These are phyloP conservation scores for Morpho achilles DNA, from an alignment of 2,888 invertebrate genomes.

Conservation along the genomic window DNA sequence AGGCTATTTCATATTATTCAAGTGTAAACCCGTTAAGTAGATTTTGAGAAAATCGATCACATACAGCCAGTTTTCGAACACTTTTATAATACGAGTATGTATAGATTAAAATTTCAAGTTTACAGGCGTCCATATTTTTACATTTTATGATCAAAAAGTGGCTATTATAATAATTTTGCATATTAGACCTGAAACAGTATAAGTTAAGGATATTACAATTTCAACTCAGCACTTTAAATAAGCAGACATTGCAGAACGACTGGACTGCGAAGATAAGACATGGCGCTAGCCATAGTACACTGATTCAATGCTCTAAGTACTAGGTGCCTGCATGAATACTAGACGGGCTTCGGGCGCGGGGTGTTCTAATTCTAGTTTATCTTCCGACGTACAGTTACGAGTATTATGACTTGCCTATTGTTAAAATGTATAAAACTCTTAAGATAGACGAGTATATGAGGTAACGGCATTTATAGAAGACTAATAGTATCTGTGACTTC, in stretches of 20 bases:
- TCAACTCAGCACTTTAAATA: slow-evolving; percentile 6
- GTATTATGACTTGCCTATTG: slow-evolving; percentile 2
- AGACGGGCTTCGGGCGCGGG: slow-evolving; percentile 4
- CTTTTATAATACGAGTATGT: too few species aligned
- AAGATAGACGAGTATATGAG: too few species aligned
- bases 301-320: slow-evolving; percentile 4
- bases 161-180: too few species aligned
- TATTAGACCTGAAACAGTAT: not conserved
- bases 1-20: too few species aligned
- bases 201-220: slow-evolving; percentile 6
- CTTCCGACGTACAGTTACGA: slow-evolving; percentile 9
- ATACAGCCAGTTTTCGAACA: too few species aligned
- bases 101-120: too few species aligned
- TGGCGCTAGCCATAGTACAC: not conserved
- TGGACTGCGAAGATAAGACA: slow-evolving; percentile 8
- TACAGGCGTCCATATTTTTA: too few species aligned
- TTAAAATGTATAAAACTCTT: not conserved
- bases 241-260: slow-evolving; percentile 5
- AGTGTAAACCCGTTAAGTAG: too few species aligned
- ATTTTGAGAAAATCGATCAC: too few species aligned
- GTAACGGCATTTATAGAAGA: too few species aligned
- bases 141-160: too few species aligned
- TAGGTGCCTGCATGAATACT: slow-evolving; percentile 3
- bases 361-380: slow-evolving; percentile 12
- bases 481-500: too few species aligned